Conservation (phyloP, 2,113 vertebrate genomes). For the Rostratula benghalensis region DNA sequence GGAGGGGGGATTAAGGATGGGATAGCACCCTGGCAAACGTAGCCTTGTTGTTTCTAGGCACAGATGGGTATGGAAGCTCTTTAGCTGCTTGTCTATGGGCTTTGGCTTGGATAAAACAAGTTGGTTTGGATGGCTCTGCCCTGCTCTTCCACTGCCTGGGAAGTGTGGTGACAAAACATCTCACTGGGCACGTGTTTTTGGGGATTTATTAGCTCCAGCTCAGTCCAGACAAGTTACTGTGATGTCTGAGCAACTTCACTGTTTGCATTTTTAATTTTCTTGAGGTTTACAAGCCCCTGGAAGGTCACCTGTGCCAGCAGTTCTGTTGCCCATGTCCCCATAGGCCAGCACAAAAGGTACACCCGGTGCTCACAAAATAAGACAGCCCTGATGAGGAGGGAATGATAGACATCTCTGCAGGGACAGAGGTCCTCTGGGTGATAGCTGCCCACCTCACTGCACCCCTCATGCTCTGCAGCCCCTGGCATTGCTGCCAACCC, state of each 20-base stretch:
- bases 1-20: background rate
- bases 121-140: background rate
- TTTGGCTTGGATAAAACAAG: background rate
- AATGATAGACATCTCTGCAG: background rate
- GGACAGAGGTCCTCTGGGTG: background rate
- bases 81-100: background rate
- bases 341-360: background rate
- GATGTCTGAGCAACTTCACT: background rate
- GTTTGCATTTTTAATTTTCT: background rate
- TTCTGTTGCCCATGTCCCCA: background rate
- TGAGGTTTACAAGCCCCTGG: background rate
- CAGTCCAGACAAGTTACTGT: background rate
- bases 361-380: background rate
- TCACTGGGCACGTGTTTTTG: background rate
- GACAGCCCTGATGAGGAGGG: background rate
- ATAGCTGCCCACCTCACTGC: background rate
- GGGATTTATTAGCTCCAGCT: background rate
- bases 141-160: background rate
- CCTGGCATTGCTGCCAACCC: background rate
- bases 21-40: background rate
- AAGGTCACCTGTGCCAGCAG: background rate
- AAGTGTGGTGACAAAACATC: background rate
- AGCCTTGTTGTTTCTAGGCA: background rate
- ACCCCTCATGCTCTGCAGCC: rapidly evolving
- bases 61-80: background rate